These are phyloP conservation scores for Brenthis daphne DNA, from an alignment of 2,888 invertebrate genomes.

Conservation along the genomic window DNA sequence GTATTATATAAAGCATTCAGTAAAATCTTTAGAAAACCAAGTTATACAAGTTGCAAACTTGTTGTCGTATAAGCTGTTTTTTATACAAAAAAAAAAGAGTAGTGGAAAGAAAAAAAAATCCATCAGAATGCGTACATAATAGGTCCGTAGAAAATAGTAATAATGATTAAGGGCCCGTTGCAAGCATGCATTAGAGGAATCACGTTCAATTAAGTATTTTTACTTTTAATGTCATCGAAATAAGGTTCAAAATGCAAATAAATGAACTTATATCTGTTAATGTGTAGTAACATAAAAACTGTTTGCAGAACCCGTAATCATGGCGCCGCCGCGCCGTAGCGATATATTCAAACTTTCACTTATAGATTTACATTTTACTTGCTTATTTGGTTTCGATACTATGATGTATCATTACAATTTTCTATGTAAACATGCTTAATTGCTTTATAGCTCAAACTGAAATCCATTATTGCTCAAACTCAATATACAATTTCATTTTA, in stretches of 20 bases:
- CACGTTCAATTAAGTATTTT: background rate
- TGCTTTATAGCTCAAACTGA: background rate
- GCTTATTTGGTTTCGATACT: conserved; percentile 12
- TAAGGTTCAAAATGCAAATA: conserved; percentile 4
- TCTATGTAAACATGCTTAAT: background rate
- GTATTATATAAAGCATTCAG: no score
- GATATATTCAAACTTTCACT: conserved; percentile 33
- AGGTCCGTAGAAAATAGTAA: conserved; percentile 21
- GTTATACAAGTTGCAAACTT: no score
- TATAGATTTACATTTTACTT: conserved; percentile 25
- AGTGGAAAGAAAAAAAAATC: background rate
- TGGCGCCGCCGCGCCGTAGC: conserved; percentile 31
- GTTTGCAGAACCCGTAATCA: conserved; percentile 27
- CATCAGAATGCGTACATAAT: conserved; percentile 8
- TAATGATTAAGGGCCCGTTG: conserved; percentile 17
- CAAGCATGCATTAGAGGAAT: conserved; percentile 8
- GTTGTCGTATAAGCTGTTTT: no score
- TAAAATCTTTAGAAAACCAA: no score
- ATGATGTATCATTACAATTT: conserved; percentile 7
- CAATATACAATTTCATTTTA: background rate
- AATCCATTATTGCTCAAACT: background rate
- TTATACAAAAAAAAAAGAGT: background rate
- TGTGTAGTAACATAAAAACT: conserved; percentile 28
- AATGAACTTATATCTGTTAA: conserved; percentile 4
- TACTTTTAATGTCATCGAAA: background rate